phyloP scores from a whole-genome alignment of 2,888 invertebrate genomes.

The Drosophila anceps region DNA sequence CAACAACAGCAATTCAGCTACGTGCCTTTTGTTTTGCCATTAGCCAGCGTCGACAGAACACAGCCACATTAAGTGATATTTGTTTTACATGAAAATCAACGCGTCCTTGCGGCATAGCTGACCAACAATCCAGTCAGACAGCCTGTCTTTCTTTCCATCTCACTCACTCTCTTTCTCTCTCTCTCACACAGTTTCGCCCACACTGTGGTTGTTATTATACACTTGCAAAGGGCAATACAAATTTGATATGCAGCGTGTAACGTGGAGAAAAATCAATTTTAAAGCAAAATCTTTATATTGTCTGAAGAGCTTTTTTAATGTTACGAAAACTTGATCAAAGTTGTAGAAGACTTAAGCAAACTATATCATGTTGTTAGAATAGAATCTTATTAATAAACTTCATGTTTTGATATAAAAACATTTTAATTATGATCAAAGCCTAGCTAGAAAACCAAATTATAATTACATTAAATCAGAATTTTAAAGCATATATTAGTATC shows the following conservation, averaged over 20 bases:
- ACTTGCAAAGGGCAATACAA: not conserved
- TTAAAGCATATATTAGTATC: too few species aligned
- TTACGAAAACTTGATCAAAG: not conserved
- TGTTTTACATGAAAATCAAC: slow-evolving; percentile 80
- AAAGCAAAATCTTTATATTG: not conserved
- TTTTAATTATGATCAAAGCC: too few species aligned
- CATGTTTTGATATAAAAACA: too few species aligned
- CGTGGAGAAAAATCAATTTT: not conserved
- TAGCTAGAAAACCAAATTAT: too few species aligned
- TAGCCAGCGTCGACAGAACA: slow-evolving; percentile 59
- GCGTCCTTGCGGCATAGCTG: slow-evolving; percentile 46
- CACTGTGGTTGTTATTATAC: slow-evolving; percentile 14
- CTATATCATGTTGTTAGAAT: too few species aligned
- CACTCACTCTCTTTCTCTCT: not conserved
- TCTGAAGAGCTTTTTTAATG: too few species aligned
- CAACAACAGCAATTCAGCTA: slow-evolving; percentile 37
- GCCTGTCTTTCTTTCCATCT: slow-evolving; percentile 3
- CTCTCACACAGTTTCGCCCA: not conserved
- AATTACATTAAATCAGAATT: too few species aligned
- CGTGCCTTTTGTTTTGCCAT: slow-evolving; percentile 77
- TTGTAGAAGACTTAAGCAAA: too few species aligned
- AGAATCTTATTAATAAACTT: too few species aligned
- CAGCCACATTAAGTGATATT: slow-evolving; percentile 75
- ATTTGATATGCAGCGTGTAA: not conserved
- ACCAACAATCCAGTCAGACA: slow-evolving; percentile 29